phyloP scores from a whole-genome alignment of 2,888 invertebrate species.

The Synergus gifuensis region DNA sequence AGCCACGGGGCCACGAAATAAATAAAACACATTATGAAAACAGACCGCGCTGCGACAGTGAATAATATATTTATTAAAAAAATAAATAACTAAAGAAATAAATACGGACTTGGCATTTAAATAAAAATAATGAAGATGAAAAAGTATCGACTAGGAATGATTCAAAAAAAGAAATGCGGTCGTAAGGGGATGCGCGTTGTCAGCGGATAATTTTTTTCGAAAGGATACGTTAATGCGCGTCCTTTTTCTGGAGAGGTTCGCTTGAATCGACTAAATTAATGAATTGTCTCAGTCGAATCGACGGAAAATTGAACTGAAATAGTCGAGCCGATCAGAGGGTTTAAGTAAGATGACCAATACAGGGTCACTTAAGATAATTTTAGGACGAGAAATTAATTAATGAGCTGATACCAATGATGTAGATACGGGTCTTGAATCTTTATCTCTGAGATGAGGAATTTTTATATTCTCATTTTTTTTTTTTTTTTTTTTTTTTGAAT shows the following conservation, averaged over 20 bases:
- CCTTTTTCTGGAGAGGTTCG: background rate
- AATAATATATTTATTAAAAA: slow-evolving; percentile 24
- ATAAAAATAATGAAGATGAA: background rate
- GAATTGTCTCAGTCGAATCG: slow-evolving; percentile 1
- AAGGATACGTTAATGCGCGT: background rate
- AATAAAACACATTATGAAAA: slow-evolving; percentile 44
- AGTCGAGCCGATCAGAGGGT: background rate
- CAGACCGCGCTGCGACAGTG: slow-evolving; percentile 39
- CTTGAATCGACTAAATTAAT: slow-evolving; percentile 25
- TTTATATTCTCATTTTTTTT: background rate
- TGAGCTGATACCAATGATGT: slow-evolving; percentile 38
- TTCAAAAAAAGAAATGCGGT: background rate
- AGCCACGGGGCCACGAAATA: slow-evolving; percentile 48
- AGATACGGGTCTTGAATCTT: slow-evolving; percentile 14
- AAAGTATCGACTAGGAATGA: slow-evolving; percentile 10
- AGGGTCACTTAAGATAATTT: slow-evolving; percentile 14
- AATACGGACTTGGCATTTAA: slow-evolving; percentile 29
- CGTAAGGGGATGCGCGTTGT: slow-evolving; percentile 38
- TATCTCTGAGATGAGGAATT: slow-evolving; percentile 18
- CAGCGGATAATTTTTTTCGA: background rate
- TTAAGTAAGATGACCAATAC: background rate
- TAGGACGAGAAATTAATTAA: slow-evolving; percentile 7
- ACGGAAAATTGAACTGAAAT: background rate
- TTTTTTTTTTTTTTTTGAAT: slow-evolving; percentile 1
- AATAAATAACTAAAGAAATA: slow-evolving; percentile 15